Conservation (phyloP, 2,113 vertebrate genomes). For the Pristiophorus japonicus region DNA sequence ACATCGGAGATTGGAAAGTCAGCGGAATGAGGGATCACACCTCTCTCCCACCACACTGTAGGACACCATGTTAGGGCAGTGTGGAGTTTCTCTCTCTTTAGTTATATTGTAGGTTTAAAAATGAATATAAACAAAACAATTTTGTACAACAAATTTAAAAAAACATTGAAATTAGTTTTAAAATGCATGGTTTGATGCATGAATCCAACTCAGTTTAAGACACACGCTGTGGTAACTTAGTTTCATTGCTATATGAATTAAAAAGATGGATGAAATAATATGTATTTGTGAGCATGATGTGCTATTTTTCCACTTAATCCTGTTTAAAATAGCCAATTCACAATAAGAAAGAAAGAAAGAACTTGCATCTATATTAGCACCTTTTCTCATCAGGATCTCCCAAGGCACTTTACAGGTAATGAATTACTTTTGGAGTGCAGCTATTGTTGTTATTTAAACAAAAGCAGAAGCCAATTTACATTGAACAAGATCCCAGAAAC, state of each 20-base stretch:
- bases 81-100: neutral
- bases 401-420: neutral
- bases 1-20: neutral
- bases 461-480: neutral
- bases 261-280: neutral
- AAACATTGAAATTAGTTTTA: neutral
- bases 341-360: neutral
- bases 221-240: neutral
- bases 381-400: neutral
- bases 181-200: neutral
- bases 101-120: neutral
- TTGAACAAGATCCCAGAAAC: neutral
- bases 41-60: neutral
- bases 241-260: neutral
- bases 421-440: neutral
- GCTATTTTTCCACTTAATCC: neutral
- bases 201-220: neutral
- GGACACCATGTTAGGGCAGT: neutral
- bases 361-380: neutral
- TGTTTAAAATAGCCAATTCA: neutral
- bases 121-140: neutral
- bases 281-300: neutral
- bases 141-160: neutral
- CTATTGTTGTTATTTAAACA: neutral
- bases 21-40: neutral